Base-by-base conservation (phyloP, 2,888 invertebrate species). In the Azorinus chamasolen region DNA sequence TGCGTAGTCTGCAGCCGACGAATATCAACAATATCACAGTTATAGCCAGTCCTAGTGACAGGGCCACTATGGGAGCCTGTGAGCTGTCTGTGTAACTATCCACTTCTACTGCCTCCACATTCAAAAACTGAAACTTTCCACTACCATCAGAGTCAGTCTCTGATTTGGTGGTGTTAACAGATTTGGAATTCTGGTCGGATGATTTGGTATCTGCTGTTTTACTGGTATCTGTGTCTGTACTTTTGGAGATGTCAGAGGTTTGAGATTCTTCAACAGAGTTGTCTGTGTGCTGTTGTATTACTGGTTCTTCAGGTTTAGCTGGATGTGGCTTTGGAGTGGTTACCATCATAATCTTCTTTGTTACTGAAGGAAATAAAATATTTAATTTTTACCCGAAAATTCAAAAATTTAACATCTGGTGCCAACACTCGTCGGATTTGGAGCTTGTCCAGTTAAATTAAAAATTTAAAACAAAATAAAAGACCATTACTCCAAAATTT, bases 1-100 rank as follows among this genome's bases (percentile, higher is more conserved):
- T 96, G 85, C 97, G 95, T 92, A 97, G 94, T 62, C 98, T 95
- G 91, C 97, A 98, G 27, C 96, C 97, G 83, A 97, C 95, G 89
- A 98, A 94, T 70, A 96, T 95, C 55, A 96, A 95, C 95, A 97
- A 95, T 51, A 96, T 95, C 53, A 95, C 95, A 32, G 97, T 97
- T 88, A 97, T 95, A 79, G 95, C 95, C 79, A 98, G 94, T 59
- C 97, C 97, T 22, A 92, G 82, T 3, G 91, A 87, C 59, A 93
- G 86, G 18, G 92, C 92, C 16, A 92, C 87, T 22, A 93, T 90
- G 0, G 92, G 92, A 6, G 90, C 90, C 66, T 90, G 88, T 10
- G 84, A 84, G 57, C 76, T 77, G 62, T 87, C 85, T 32, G 85
- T 83, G 2, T 84, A 79, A 59, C 82, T 87, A 55, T 81, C 85